phyloP scores from a whole-genome alignment of 2,113 vertebrate genomes.

The Myotis davidii region DNA sequence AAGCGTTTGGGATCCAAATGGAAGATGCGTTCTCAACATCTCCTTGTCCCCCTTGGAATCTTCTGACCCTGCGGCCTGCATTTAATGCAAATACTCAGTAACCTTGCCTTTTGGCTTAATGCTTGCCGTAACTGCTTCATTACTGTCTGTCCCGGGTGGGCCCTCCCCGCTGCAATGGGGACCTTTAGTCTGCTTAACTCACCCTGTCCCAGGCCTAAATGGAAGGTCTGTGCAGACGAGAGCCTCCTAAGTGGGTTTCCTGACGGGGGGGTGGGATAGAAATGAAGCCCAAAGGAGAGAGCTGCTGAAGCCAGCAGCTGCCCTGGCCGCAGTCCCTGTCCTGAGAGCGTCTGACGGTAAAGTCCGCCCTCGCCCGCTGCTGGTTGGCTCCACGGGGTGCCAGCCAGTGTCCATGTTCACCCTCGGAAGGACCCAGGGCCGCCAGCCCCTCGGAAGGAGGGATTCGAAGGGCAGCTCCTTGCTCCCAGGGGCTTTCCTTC shows the following conservation, averaged over 20 bases:
- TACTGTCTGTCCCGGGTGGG: not conserved
- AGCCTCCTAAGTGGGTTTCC: not conserved
- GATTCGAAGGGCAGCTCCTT: not conserved
- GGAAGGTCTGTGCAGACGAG: not conserved
- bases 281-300: not conserved
- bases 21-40: not conserved
- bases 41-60: not conserved
- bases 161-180: not conserved
- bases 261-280: not conserved
- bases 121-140: constrained; percentile 28
- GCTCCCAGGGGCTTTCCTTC: not conserved
- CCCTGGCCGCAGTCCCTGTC: not conserved
- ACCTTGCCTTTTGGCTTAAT: constrained; percentile 45
- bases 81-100: constrained; percentile 6
- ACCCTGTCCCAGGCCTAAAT: not conserved
- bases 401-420: not conserved
- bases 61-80: not conserved
- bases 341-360: constrained; percentile 10
- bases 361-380: not conserved
- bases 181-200: not conserved
- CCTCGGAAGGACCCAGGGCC: not conserved
- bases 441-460: not conserved
- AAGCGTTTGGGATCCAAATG: not conserved
- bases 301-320: not conserved
- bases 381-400: not conserved